These are phyloP conservation scores for Lethenteron reissneri DNA, from an alignment of 2,113 vertebrate genomes.

Conservation along the genomic window DNA sequence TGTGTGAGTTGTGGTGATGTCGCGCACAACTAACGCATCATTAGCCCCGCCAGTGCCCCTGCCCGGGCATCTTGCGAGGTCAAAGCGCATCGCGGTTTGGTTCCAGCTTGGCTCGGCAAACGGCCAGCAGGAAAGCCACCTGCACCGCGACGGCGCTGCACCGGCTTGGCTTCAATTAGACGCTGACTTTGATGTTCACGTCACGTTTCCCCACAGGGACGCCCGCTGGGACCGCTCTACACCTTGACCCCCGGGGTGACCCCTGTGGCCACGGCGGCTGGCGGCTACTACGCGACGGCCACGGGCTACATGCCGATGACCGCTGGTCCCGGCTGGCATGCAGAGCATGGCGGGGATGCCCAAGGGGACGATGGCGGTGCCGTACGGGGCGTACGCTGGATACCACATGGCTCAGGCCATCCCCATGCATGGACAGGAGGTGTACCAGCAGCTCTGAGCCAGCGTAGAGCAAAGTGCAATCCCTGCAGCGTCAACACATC, in stretches of 20 bases:
- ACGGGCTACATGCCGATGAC: background rate
- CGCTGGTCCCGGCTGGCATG: background rate
- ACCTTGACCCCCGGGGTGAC: background rate
- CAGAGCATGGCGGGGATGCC: constrained; percentile 2
- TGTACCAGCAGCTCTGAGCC: constrained; percentile 1
- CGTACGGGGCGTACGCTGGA: constrained; percentile 1
- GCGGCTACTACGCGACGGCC: background rate
- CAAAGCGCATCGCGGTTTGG: too few relatives aligned
- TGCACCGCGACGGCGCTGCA: too few relatives aligned
- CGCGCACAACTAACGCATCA: too few relatives aligned
- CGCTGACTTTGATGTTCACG: background rate
- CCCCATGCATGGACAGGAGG: background rate
- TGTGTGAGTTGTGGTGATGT: too few relatives aligned
- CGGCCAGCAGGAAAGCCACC: too few relatives aligned
- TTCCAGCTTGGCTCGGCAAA: too few relatives aligned
- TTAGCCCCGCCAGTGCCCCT: too few relatives aligned
- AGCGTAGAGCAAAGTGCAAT: background rate
- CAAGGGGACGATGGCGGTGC: background rate
- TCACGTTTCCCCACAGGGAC: background rate
- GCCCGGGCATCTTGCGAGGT: too few relatives aligned
- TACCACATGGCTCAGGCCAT: background rate
- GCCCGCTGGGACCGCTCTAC: constrained; percentile 2
- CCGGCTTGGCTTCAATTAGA: too few relatives aligned
- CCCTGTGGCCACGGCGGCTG: background rate
- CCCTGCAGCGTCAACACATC: background rate